A percentile compares a stretch with the other conserved stretches of the same genome.
Conservation (phyloP, 2,797 vertebrate species). For the Melanotaenia pygmaea region DNA sequence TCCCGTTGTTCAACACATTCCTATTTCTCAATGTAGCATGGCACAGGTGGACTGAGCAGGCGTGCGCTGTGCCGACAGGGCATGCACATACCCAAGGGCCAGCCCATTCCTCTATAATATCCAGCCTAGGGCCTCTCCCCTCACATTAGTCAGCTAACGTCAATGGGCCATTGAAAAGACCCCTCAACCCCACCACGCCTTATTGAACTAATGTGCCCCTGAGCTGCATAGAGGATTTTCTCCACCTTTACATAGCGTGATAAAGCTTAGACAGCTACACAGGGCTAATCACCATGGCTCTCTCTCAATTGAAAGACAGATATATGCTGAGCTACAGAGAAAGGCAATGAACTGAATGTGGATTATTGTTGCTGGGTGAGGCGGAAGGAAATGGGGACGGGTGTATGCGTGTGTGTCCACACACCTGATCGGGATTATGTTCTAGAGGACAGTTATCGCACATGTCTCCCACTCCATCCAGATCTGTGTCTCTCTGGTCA, state of each 20-base stretch:
- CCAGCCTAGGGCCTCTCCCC: conserved; percentile 68
- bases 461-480: conserved; percentile 97
- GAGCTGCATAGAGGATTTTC: conserved; percentile 69
- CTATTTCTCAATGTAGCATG: conserved; percentile 81
- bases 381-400: conserved; percentile 61
- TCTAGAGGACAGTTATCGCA: conserved; percentile 98
- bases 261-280: conserved; percentile 62
- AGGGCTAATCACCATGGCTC: conserved; percentile 52
- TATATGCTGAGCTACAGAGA: conserved; percentile 65
- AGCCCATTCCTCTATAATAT: conserved; percentile 78
- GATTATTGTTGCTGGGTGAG: conserved; percentile 64
- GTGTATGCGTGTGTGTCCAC: conserved; percentile 37
- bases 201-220: conserved; percentile 80
- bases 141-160: conserved; percentile 67
- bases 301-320: conserved; percentile 63
- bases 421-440: conserved; percentile 98
- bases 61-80: conserved; percentile 56
- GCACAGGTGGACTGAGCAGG: conserved; percentile 81
- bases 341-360: conserved; percentile 60
- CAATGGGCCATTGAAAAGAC: conserved; percentile 77
- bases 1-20: conserved; percentile 78
- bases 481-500: conserved; percentile 94
- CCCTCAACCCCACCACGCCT: conserved; percentile 62
- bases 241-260: conserved; percentile 69
- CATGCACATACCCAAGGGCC: conserved; percentile 68